Conservation (phyloP, 1,140 invertebrate genomes). For the Drosophila azteca region DNA sequence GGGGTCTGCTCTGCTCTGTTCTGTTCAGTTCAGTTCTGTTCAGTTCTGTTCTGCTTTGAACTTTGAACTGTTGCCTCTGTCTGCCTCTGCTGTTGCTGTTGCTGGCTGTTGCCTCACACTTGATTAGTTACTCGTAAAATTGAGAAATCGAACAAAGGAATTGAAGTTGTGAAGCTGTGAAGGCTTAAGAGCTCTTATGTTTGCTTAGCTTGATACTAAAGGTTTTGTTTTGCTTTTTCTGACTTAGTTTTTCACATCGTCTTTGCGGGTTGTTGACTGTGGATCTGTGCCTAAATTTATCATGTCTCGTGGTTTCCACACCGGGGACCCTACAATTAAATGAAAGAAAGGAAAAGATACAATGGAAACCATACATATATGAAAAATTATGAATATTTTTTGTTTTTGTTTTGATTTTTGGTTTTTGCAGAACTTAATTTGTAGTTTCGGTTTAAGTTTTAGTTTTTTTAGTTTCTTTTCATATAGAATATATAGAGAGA, state of each 20-base stretch:
- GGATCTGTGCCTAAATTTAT: constrained; percentile 84
- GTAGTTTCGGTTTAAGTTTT: constrained; percentile 28
- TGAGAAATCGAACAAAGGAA: constrained; percentile 61
- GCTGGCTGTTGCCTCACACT: constrained; percentile 61
- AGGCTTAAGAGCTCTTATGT: constrained; percentile 53
- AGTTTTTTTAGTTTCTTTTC: constrained; percentile 21
- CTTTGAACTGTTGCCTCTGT: constrained; percentile 42
- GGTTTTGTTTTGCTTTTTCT: constrained; percentile 78
- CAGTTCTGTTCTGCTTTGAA: constrained; percentile 31
- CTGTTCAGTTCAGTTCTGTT: background rate
- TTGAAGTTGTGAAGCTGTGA: constrained; percentile 33
- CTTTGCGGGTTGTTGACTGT: constrained; percentile 84
- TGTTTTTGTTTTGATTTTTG: constrained; percentile 26
- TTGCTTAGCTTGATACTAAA: constrained; percentile 64
- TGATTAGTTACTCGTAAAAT: constrained; percentile 67
- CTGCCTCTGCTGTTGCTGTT: constrained; percentile 35
- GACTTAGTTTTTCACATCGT: constrained; percentile 83
- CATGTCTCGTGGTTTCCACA: constrained; percentile 95
- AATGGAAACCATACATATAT: constrained; percentile 83
- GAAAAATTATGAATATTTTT: constrained; percentile 75
- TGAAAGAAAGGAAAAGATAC: constrained; percentile 83
- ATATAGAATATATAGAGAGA: constrained; percentile 52
- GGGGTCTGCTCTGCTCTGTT: background rate
- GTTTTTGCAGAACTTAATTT: constrained; percentile 50
- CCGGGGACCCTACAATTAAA: constrained; percentile 92